A percentile compares a stretch with the other conserved stretches of the same genome.
These are phyloP conservation scores for Xenopus borealis DNA, from an alignment of 2,113 vertebrate species.

Conservation along the genomic window DNA sequence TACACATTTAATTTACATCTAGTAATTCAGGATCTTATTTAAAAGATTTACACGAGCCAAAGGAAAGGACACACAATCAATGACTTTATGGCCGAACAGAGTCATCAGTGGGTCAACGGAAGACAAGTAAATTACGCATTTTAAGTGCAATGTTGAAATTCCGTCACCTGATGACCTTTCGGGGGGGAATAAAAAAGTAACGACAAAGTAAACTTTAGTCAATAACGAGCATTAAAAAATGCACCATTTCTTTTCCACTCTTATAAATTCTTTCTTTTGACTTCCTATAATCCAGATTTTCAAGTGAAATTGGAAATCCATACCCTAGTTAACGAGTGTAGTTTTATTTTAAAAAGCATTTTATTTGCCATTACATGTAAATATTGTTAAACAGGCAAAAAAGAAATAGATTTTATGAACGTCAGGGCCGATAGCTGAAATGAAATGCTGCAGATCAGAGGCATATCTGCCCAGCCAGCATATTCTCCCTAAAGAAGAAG, in stretches of 20 bases:
- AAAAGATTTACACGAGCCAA: slow-evolving; percentile 59
- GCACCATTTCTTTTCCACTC: background rate
- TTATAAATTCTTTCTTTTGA: background rate
- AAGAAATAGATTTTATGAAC: too few relatives aligned
- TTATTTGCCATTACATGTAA: too few relatives aligned
- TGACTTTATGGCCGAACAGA: slow-evolving; percentile 57
- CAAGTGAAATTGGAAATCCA: slow-evolving; percentile 31
- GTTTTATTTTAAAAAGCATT: too few relatives aligned
- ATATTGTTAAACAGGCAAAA: too few relatives aligned
- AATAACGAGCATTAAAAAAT: slow-evolving; percentile 53
- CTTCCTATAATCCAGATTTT: background rate
- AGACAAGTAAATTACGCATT: slow-evolving; percentile 55
- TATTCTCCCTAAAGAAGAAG: too few relatives aligned
- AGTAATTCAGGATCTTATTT: slow-evolving; percentile 54
- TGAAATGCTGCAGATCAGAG: too few relatives aligned
- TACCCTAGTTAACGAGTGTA: background rate
- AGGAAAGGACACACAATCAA: slow-evolving; percentile 59
- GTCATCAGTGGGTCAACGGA: slow-evolving; percentile 65
- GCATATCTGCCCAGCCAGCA: too few relatives aligned
- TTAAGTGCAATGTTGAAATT: slow-evolving; percentile 52
- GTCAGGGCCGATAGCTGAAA: too few relatives aligned
- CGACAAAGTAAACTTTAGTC: slow-evolving; percentile 51
- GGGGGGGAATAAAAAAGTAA: slow-evolving; percentile 46
- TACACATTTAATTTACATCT: slow-evolving; percentile 51
- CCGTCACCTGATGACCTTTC: slow-evolving; percentile 60